These are phyloP conservation scores for Melanostoma mellinum DNA, from an alignment of 2,888 invertebrate genomes.

Conservation along the genomic window DNA sequence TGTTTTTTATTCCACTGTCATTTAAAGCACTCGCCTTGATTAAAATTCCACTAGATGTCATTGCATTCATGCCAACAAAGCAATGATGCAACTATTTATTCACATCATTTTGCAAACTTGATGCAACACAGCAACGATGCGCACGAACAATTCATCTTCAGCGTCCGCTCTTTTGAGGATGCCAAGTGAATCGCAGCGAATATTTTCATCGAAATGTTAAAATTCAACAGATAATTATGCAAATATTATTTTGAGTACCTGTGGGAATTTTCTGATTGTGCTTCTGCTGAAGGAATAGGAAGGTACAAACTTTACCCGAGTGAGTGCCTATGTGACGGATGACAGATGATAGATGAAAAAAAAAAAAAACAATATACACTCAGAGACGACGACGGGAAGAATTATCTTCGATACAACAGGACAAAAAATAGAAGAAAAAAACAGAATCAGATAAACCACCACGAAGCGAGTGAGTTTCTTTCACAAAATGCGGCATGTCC, in stretches of 20 bases:
- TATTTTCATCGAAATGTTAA: constrained; percentile 47
- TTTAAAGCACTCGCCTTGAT: not conserved
- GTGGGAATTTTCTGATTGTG: constrained; percentile 53
- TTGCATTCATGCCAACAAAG: not conserved
- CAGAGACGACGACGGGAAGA: not conserved
- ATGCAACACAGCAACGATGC: constrained; percentile 8
- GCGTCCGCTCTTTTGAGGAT: not conserved
- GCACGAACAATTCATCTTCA: constrained; percentile 8
- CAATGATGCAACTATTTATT: constrained; percentile 10
- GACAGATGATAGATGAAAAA: constrained; percentile 29
- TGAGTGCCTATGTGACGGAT: constrained; percentile 15
- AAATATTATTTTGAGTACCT: constrained; percentile 58
- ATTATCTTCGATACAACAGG: constrained; percentile 6
- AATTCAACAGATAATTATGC: constrained; percentile 67
- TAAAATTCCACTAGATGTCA: constrained; percentile 9
- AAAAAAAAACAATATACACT: not conserved
- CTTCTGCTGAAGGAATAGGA: constrained; percentile 14
- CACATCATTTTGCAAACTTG: constrained; percentile 17
- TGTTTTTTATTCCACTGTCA: not conserved
- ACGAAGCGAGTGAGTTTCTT: constrained; percentile 18
- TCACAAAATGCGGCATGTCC: constrained; percentile 19
- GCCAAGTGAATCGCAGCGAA: constrained; percentile 30
- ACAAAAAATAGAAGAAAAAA: constrained; percentile 8
- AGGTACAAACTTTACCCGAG: not conserved
- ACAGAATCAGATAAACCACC: not conserved